Conservation (phyloP, 1,140 invertebrate species). For the Archegozetes longisetosus region DNA sequence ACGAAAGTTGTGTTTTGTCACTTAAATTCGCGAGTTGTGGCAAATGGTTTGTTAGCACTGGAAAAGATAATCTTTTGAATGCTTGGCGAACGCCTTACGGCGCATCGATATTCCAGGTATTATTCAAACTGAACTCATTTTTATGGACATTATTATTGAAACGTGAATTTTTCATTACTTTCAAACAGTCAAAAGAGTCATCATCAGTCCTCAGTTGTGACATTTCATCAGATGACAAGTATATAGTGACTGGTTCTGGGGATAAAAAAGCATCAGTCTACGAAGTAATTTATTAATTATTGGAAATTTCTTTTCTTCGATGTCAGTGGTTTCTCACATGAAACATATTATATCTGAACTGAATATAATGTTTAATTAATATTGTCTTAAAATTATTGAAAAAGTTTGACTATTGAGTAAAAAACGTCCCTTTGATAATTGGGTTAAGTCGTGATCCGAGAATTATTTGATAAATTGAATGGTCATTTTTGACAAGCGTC, state of each 20-base stretch:
- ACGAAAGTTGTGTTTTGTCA: conserved; percentile 96
- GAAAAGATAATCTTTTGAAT: conserved; percentile 94
- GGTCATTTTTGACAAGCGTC: too few relatives aligned
- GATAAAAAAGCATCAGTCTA: conserved; percentile 98
- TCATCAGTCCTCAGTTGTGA: conserved; percentile 97
- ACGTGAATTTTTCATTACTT: conserved; percentile 26
- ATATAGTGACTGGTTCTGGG: conserved; percentile 94
- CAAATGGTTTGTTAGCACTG: conserved; percentile 98
- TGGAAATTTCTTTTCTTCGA: not conserved
- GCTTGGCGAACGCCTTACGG: conserved; percentile 94
- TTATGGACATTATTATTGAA: not conserved
- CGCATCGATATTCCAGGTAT: conserved; percentile 91
- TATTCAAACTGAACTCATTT: not conserved
- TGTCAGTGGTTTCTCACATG: not conserved
- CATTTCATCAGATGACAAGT: conserved; percentile 95
- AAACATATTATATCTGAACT: too few relatives aligned
- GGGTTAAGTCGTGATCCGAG: too few relatives aligned
- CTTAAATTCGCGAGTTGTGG: conserved; percentile 88
- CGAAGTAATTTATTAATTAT: conserved; percentile 76
- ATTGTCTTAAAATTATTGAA: too few relatives aligned
- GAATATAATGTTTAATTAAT: too few relatives aligned
- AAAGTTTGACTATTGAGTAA: too few relatives aligned
- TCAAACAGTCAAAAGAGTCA: conserved; percentile 93
- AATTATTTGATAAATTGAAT: too few relatives aligned
- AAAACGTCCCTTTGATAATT: too few relatives aligned